Percentiles rank a stretch among this genome's conserved stretches.
Evolutionary conservation across 2,113 vertebrate genomes (phyloP).

Genomic region (Andinoacara biseriatus): DNA sequence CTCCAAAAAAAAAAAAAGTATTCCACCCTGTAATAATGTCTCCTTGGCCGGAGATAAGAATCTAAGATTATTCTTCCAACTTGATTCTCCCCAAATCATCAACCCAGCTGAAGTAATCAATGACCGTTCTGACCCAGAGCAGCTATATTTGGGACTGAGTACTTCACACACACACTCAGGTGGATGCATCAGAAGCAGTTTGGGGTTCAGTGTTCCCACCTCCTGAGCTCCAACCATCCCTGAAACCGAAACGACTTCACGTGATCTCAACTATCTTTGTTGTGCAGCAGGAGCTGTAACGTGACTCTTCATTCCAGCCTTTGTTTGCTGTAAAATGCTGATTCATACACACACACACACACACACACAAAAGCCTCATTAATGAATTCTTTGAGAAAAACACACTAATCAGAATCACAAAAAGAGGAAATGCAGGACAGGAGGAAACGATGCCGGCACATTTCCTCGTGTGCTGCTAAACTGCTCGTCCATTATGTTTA

Average conservation of each 20-base stretch:
- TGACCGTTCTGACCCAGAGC: not conserved
- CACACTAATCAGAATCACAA: not conserved
- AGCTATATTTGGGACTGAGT: not conserved
- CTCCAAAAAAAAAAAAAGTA: not conserved
- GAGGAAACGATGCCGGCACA: not conserved
- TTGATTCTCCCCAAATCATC: not conserved
- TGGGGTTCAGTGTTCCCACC: not conserved
- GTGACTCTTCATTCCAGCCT: not conserved
- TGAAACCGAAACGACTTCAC: not conserved
- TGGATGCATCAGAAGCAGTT: too few species aligned
- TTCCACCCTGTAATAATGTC: not conserved
- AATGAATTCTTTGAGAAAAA: not conserved
- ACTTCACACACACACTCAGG: fast-evolving
- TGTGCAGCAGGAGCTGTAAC: not conserved
- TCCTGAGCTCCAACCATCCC: too few species aligned
- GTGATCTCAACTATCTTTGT: not conserved
- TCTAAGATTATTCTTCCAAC: too few species aligned
- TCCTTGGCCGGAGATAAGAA: fast-evolving
- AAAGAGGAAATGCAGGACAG: not conserved
- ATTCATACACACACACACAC: not conserved
- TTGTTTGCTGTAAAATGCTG: not conserved
- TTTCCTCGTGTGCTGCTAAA: constrained; percentile 21
- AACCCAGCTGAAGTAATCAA: fast-evolving
- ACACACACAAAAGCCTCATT: not conserved
- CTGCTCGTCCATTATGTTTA: constrained; percentile 30